Conservation (phyloP, 2,113 vertebrate species). For the Labrus mixtus region DNA sequence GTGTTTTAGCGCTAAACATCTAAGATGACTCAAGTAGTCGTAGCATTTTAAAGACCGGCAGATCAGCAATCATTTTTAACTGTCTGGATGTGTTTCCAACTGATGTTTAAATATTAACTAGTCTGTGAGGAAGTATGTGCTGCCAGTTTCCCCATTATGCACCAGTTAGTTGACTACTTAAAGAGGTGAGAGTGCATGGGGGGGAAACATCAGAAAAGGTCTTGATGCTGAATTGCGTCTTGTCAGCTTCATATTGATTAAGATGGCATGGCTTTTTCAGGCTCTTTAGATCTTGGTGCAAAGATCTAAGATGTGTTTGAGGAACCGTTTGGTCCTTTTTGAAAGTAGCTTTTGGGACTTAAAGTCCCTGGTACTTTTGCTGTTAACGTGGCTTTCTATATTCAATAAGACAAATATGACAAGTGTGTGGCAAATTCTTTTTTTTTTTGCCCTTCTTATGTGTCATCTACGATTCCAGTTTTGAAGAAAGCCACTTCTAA, state of each 20-base stretch:
- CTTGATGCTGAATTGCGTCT: background rate
- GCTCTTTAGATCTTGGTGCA: background rate
- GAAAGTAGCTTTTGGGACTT: background rate
- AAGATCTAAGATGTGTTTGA: too few species aligned
- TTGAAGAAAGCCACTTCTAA: conserved; percentile 15
- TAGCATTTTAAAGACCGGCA: too few species aligned
- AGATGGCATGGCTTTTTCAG: background rate
- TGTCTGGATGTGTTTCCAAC: background rate
- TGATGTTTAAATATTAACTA: background rate
- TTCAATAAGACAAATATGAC: background rate
- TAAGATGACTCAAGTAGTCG: too few species aligned
- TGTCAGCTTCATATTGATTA: background rate
- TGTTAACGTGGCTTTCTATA: too few species aligned
- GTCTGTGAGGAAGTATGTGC: background rate
- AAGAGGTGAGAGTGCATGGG: background rate
- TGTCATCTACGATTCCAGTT: conserved; percentile 5
- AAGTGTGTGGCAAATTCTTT: background rate
- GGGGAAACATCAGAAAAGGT: background rate
- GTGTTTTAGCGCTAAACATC: too few species aligned
- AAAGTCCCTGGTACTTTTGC: background rate
- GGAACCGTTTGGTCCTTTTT: background rate
- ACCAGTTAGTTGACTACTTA: background rate
- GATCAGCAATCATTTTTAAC: background rate
- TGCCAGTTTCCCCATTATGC: background rate
- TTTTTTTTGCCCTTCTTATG: conserved; percentile 16